Conservation (phyloP, 2,888 invertebrate species). For the Brachypalpus laphriformis region DNA sequence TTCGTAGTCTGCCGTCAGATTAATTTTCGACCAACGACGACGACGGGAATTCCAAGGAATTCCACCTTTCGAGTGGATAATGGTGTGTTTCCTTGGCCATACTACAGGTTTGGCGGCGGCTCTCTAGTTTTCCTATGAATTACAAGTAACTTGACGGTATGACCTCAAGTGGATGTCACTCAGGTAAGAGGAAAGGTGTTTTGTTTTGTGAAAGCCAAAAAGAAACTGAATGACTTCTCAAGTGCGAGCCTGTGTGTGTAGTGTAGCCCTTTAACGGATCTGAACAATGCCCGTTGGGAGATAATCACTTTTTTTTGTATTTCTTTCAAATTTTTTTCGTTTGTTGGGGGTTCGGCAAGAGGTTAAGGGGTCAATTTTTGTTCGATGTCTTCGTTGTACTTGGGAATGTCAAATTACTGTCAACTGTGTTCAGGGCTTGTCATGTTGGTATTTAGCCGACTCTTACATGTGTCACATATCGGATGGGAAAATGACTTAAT, state of each 20-base stretch:
- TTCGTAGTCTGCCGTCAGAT: conserved; percentile 51
- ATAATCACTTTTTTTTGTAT: conserved; percentile 19
- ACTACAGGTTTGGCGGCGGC: not conserved
- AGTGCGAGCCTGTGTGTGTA: conserved; percentile 20
- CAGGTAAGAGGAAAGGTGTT: conserved; percentile 15
- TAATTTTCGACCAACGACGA: conserved; percentile 27
- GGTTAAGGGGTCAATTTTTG: conserved; percentile 17
- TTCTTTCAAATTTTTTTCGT: not conserved
- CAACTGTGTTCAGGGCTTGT: conserved; percentile 21
- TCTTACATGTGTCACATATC: conserved; percentile 23
- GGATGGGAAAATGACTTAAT: conserved; percentile 16
- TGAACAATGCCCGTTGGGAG: conserved; percentile 15
- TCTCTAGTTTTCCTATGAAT: conserved; percentile 53
- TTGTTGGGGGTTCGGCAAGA: not conserved
- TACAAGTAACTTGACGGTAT: conserved; percentile 36
- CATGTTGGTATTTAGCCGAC: conserved; percentile 14
- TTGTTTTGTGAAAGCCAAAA: conserved; percentile 21
- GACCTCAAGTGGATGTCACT: conserved; percentile 69
- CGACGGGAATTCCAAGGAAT: conserved; percentile 57
- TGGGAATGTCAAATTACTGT: conserved; percentile 60
- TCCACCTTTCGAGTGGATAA: conserved; percentile 68
- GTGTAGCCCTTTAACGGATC: conserved; percentile 31
- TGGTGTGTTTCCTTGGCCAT: conserved; percentile 52
- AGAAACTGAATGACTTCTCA: conserved; percentile 48
- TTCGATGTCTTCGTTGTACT: conserved; percentile 22